Evolutionary conservation across 2,797 vertebrate genomes (phyloP), one percentile per base, ranked within the genome.

Genomic region (Huso huso): DNA sequence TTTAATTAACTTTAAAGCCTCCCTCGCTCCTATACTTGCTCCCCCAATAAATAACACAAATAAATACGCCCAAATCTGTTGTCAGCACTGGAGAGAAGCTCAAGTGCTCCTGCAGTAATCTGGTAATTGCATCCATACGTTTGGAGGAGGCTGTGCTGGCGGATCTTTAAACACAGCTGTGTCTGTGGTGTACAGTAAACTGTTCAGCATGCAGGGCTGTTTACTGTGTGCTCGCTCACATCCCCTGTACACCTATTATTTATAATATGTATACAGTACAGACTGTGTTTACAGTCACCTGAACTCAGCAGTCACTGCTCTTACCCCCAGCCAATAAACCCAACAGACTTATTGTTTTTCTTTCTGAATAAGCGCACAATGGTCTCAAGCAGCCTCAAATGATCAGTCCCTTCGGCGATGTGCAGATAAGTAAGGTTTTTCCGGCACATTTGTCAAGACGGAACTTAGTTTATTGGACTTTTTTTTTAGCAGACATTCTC

Each of bases 51-150:
- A 11, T 12, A 58, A 58, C 9, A 58, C 55, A 58, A 58, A 58
- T 58, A 10, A 10, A 58, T 11, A 9, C 6, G 9, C 55, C 13
- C 11, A 1, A 13, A 58, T 6, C 10, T 13, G 11, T n/a, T n/a
- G 55, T 58, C 6, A 11, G 13, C 55, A 13, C 55, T 58, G 55
- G 55, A n/a, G 6, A 1, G 55, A 10, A 13, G 55, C 55, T 10
- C 55, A 11, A n/a, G 6, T 11, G 55, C 55, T 58, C 55, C 55
- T 58, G 12, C 55, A 12, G 11, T n/a, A 58, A 58, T 58, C 13
- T n/a, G 55, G 13, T 58, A 58, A 58, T 58, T 58, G 12, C 55
- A n/a, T 58, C 55, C 55, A 58, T 58, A 53, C 55, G 11, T 13
- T 58, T 6, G 2, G 55, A 58, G 13, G 6, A n/a, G 13, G 55